Percentiles rank a stretch among this genome's conserved stretches.
These are phyloP conservation scores for Ametastegia equiseti DNA, from an alignment of 2,888 invertebrate genomes.

Conservation along the genomic window DNA sequence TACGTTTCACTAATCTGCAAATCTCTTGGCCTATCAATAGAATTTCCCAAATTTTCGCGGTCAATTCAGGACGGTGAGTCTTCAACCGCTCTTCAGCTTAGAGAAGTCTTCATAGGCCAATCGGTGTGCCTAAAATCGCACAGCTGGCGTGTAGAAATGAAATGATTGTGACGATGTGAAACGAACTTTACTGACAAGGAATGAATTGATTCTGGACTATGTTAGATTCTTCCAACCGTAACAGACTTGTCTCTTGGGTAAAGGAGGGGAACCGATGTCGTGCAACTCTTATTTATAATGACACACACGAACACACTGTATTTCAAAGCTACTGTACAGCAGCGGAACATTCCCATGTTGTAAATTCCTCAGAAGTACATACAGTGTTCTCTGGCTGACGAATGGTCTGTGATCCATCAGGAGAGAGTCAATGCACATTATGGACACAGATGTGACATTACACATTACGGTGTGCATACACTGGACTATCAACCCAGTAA, in stretches of 20 bases:
- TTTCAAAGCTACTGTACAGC: not conserved
- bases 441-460: not conserved
- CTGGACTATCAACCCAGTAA: not conserved
- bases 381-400: not conserved
- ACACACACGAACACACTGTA: not conserved
- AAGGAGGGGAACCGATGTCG: not conserved
- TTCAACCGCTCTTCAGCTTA: too few species aligned
- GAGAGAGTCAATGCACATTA: not conserved
- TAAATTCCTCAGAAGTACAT: not conserved
- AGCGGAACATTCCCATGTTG: not conserved
- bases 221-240: too few species aligned
- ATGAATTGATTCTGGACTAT: too few species aligned
- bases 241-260: not conserved
- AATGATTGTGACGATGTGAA: too few species aligned
- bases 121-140: too few species aligned
- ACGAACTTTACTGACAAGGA: too few species aligned
- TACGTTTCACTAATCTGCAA: too few species aligned
- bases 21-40: too few species aligned
- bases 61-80: too few species aligned
- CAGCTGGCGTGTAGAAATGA: too few species aligned
- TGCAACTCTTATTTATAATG: not conserved
- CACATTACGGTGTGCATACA: not conserved
- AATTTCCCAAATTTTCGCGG: too few species aligned
- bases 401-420: slow-evolving; percentile 19
- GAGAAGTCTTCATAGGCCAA: too few species aligned